Evolutionary conservation across 2,888 invertebrate genomes (phyloP).

Genomic region (Orthosia gothica): DNA sequence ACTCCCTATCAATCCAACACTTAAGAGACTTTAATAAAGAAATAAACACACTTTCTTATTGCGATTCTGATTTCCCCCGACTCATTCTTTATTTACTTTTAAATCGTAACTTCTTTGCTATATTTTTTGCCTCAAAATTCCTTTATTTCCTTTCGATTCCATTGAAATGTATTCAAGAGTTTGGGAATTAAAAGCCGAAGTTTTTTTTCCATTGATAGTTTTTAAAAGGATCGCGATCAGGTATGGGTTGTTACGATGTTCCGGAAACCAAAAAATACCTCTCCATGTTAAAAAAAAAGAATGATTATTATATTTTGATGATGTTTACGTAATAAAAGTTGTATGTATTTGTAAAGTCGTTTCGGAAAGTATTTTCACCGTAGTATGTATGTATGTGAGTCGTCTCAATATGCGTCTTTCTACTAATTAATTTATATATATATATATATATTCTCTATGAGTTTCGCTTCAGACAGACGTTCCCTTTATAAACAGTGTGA

Average conservation of each 20-base stretch:
- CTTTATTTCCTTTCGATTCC: constrained; percentile 21
- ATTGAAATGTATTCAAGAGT: constrained; percentile 28
- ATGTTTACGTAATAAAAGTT: neutral
- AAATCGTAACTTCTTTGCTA: constrained; percentile 35
- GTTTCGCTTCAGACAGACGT: too few relatives aligned
- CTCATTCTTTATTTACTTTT: constrained; percentile 57
- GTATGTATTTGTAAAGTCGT: neutral
- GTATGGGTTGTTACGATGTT: constrained; percentile 27
- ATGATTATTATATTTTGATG: neutral
- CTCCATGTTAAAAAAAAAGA: neutral
- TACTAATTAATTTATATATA: neutral
- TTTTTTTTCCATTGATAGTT: constrained; percentile 13
- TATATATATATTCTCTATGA: too few relatives aligned
- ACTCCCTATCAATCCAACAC: too few relatives aligned
- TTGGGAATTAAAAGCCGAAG: constrained; percentile 20
- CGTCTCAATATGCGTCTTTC: too few relatives aligned
- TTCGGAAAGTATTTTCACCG: too few relatives aligned
- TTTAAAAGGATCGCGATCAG: neutral
- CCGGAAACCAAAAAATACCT: constrained; percentile 9
- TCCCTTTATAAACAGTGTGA: too few relatives aligned
- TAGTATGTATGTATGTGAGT: too few relatives aligned
- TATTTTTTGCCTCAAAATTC: constrained; percentile 23
- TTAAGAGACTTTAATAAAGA: too few relatives aligned
- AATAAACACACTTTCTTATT: too few relatives aligned
- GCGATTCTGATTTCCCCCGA: too few relatives aligned